Evolutionary conservation across 2,113 vertebrate genomes (phyloP).

Genomic region (Oenanthe melanoleuca): DNA sequence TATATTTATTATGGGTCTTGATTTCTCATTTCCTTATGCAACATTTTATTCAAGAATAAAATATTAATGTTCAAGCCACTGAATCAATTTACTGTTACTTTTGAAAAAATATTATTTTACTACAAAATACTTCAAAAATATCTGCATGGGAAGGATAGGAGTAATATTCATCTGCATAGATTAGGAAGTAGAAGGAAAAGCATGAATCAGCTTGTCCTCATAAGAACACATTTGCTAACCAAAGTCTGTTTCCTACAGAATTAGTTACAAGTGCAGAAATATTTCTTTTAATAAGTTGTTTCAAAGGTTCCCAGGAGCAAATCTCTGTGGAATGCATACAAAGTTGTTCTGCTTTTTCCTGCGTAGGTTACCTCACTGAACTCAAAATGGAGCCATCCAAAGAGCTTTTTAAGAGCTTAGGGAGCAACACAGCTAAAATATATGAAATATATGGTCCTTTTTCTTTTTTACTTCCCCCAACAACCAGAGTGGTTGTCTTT

Average conservation of each 20-base stretch:
- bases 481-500: neutral
- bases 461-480: neutral
- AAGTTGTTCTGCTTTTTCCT: neutral
- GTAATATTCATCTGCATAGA: constrained; percentile 16
- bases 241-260: neutral
- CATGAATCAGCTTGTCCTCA: constrained; percentile 24
- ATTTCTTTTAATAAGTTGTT: neutral
- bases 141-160: neutral
- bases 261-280: neutral
- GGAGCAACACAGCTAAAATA: neutral
- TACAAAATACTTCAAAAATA: neutral
- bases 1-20: neutral
- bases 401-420: neutral
- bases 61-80: neutral
- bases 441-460: neutral
- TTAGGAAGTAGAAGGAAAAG: constrained; percentile 8
- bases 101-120: neutral
- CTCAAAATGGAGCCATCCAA: neutral
- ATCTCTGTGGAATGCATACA: neutral
- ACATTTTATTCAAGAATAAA: neutral
- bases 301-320: constrained; percentile 7
- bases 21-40: neutral
- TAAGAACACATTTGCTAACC: neutral
- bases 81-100: neutral
- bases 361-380: neutral